Percentiles rank a stretch among this genome's conserved stretches.
Evolutionary conservation across 2,888 invertebrate species (phyloP).

Genomic region (Heliconius sara): DNA sequence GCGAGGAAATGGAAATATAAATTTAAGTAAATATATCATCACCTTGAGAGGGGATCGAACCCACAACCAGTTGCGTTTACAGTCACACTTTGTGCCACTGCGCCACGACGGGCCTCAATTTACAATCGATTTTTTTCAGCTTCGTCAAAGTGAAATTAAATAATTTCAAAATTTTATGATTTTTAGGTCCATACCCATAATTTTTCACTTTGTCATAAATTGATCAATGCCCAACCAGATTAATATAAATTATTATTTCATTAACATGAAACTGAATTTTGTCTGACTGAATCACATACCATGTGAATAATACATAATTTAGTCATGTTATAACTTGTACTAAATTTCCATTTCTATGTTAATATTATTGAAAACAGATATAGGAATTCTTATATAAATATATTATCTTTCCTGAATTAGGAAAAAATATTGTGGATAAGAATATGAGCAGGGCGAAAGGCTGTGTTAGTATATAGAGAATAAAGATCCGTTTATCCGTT

Average conservation of each 20-base stretch:
- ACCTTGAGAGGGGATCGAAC: too few species aligned
- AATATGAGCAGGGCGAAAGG: background rate
- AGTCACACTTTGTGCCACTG: too few species aligned
- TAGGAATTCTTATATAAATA: background rate
- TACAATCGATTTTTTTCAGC: background rate
- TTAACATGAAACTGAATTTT: too few species aligned
- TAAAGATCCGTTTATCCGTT: too few species aligned
- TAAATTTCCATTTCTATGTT: background rate
- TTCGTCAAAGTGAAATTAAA: background rate
- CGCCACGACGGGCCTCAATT: too few species aligned
- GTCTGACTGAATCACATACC: background rate
- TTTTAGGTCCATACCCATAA: too few species aligned
- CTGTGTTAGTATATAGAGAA: background rate
- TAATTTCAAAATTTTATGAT: background rate
- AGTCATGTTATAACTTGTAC: background rate
- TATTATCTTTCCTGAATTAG: background rate
- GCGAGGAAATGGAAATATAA: too few species aligned
- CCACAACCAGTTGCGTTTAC: too few species aligned
- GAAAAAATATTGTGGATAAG: background rate
- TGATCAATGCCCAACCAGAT: background rate
- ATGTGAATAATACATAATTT: background rate
- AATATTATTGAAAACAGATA: background rate
- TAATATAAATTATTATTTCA: background rate
- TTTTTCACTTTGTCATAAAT: too few species aligned
- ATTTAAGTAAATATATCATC: too few species aligned